A percentile compares a stretch with the other conserved stretches of the same genome.
Evolutionary conservation across 1,140 invertebrate species (phyloP).

Genomic region (Ylistrum balloti): DNA sequence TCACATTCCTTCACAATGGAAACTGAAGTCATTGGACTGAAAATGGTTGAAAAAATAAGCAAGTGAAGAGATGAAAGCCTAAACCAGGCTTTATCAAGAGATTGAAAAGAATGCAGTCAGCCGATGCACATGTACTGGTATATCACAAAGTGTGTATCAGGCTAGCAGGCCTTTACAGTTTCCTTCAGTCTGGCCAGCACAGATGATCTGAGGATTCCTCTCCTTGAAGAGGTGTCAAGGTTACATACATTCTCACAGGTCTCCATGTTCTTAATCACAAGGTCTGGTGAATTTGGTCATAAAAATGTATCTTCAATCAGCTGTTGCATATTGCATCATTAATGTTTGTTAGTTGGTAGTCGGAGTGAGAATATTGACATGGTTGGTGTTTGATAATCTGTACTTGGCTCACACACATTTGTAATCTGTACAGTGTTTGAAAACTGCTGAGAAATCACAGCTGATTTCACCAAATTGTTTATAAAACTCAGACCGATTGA

Average conservation of each 20-base stretch:
- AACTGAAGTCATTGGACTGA: neutral
- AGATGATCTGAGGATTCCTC: neutral
- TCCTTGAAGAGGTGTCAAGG: conserved; percentile 22
- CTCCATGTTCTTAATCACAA: neutral
- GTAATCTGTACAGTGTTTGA: too few relatives aligned
- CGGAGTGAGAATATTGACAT: too few relatives aligned
- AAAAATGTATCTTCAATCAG: neutral
- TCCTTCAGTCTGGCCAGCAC: neutral
- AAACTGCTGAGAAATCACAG: too few relatives aligned
- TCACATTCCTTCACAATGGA: neutral
- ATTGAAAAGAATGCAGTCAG: neutral
- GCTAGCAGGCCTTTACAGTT: neutral
- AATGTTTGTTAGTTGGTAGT: too few relatives aligned
- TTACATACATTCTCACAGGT: neutral
- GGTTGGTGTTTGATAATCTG: too few relatives aligned
- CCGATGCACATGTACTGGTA: neutral
- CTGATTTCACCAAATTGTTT: too few relatives aligned
- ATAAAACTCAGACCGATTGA: too few relatives aligned
- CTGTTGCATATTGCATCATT: neutral
- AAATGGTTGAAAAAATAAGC: neutral
- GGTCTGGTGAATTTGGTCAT: conserved; percentile 25
- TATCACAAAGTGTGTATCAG: neutral
- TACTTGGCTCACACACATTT: too few relatives aligned
- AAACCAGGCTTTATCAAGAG: neutral
- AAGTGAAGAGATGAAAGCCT: neutral